These are phyloP conservation scores for Syritta pipiens DNA, from an alignment of 2,888 invertebrate genomes.

Conservation along the genomic window DNA sequence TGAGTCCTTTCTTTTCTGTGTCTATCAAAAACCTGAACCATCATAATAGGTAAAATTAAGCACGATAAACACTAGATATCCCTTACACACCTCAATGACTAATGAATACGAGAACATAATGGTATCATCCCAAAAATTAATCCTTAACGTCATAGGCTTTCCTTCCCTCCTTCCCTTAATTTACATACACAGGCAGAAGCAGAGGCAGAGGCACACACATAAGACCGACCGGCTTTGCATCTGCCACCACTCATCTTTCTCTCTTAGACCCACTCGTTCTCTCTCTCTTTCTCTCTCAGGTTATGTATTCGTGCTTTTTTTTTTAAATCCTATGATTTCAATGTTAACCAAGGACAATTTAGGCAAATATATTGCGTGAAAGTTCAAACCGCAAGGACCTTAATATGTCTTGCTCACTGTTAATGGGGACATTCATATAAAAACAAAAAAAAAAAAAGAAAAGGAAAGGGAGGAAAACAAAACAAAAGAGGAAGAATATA, in stretches of 20 bases:
- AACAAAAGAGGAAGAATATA: background rate
- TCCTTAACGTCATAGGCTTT: slow-evolving; percentile 52
- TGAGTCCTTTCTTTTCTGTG: background rate
- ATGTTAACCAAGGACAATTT: slow-evolving; percentile 56
- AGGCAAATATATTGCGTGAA: slow-evolving; percentile 38
- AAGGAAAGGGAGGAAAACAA: too few relatives aligned
- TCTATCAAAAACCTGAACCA: slow-evolving; percentile 41
- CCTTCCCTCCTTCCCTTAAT: too few relatives aligned
- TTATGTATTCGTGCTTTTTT: slow-evolving; percentile 12
- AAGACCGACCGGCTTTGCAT: slow-evolving; percentile 21
- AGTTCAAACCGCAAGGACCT: slow-evolving; percentile 42
- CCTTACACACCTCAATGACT: slow-evolving; percentile 46
- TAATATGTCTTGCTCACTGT: slow-evolving; percentile 12
- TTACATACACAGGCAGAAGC: background rate
- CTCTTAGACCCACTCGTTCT: background rate
- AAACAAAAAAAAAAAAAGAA: background rate
- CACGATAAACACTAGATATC: slow-evolving; percentile 43
- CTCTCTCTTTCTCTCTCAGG: background rate
- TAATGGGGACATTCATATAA: background rate
- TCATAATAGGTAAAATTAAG: slow-evolving; percentile 53
- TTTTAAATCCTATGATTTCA: slow-evolving; percentile 44
- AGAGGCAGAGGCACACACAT: background rate
- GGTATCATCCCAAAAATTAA: slow-evolving; percentile 56
- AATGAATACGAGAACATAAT: slow-evolving; percentile 63
- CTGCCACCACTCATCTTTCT: too few relatives aligned